phyloP scores from a whole-genome alignment of 2,888 invertebrate species.

The Onchidella celtica region DNA sequence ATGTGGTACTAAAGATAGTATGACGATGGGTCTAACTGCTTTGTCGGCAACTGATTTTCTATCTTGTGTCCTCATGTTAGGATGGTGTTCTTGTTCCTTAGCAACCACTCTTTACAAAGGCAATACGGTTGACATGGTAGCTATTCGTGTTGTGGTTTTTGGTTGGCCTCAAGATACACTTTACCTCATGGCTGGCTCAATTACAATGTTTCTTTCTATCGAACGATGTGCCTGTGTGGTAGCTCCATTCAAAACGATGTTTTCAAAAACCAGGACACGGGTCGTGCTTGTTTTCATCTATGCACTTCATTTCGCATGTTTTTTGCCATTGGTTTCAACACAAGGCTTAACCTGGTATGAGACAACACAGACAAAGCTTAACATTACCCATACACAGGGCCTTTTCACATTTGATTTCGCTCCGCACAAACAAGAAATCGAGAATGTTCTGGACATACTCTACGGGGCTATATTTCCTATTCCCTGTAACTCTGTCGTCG shows the following conservation, averaged over 20 bases:
- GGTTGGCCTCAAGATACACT: neutral
- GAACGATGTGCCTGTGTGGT: neutral
- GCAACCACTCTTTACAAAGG: neutral
- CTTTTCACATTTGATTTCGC: neutral
- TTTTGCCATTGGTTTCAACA: neutral
- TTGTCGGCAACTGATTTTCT: neutral
- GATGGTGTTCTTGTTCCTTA: neutral
- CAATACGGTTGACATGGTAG: neutral
- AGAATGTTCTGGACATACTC: neutral
- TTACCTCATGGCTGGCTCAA: neutral
- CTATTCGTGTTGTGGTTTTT: neutral
- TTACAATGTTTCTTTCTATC: neutral
- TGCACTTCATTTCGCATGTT: neutral
- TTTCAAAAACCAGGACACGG: neutral
- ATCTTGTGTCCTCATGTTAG: neutral
- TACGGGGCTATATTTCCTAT: neutral
- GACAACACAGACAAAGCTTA: neutral
- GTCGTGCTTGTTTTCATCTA: neutral
- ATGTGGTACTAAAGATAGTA: neutral
- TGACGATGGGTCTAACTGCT: neutral
- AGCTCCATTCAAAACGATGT: neutral
- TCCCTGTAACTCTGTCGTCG: neutral
- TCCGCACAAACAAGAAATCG: neutral
- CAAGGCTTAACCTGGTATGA: neutral
- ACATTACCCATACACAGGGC: neutral